Conservation (phyloP, 2,888 invertebrate genomes). For the Lasioglossum villosulum region DNA sequence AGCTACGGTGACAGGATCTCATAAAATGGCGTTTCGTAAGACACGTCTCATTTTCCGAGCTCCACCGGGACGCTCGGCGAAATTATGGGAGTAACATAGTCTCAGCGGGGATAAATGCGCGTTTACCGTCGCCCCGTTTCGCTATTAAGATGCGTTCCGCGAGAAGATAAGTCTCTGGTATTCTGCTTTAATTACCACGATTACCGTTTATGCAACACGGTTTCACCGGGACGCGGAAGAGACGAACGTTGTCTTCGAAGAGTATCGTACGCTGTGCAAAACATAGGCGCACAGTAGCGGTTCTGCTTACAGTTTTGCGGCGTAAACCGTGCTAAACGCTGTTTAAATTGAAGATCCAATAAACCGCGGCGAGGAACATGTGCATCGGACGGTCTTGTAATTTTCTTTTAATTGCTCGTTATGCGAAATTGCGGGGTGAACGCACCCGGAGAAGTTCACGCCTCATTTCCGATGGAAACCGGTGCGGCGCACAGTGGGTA, state of each 20-base stretch:
- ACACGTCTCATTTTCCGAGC: constrained; percentile 6
- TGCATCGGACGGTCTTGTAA: background rate
- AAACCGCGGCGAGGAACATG: background rate
- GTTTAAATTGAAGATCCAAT: background rate
- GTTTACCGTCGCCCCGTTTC: background rate
- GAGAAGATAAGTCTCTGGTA: background rate
- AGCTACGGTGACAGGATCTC: background rate
- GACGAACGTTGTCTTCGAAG: background rate
- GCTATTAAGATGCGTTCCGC: constrained; percentile 31
- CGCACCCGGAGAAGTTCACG: constrained; percentile 30
- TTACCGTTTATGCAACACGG: constrained; percentile 21
- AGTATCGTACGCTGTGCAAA: background rate
- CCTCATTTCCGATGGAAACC: constrained; percentile 19
- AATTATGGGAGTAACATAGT: background rate
- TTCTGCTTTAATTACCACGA: constrained; percentile 43
- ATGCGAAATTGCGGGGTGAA: constrained; percentile 16
- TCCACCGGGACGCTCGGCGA: background rate
- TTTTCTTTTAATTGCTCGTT: background rate
- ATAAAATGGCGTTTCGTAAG: constrained; percentile 7
- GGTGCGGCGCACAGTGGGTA: too few relatives aligned
- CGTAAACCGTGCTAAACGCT: background rate
- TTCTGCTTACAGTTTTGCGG: background rate
- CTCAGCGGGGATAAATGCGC: background rate
- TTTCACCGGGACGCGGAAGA: constrained; percentile 38
- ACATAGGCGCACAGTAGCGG: background rate